phyloP scores from a whole-genome alignment of 2,113 vertebrate genomes.

The Callopanchax toddi region DNA sequence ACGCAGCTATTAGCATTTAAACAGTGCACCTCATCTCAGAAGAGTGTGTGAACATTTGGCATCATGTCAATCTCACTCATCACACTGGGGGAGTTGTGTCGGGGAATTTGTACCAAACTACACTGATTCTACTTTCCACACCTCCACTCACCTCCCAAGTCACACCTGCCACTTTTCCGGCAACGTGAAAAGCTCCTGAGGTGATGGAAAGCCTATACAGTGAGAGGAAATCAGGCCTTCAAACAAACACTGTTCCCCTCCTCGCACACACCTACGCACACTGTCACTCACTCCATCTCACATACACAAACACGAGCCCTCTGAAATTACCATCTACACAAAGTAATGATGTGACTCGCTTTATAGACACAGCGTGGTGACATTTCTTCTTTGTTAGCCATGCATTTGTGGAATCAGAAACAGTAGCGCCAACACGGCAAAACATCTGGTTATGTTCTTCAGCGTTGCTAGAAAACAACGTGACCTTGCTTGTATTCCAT shows the following conservation, averaged over 20 bases:
- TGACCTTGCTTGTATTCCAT: too few species aligned
- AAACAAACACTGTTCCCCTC: conserved; percentile 25
- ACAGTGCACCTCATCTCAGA: conserved; percentile 44
- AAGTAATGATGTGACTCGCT: conserved; percentile 47
- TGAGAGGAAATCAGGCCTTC: conserved; percentile 10
- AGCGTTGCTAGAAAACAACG: conserved; percentile 18
- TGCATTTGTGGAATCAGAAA: conserved; percentile 48
- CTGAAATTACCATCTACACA: conserved; percentile 46
- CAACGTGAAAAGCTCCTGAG: conserved; percentile 19
- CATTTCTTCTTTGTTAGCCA: conserved; percentile 44
- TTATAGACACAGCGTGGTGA: conserved; percentile 39
- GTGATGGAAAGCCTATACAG: conserved; percentile 8
- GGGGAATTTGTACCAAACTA: conserved; percentile 10
- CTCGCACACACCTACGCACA: conserved; percentile 44
- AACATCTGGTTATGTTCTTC: conserved; percentile 38
- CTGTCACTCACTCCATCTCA: conserved; percentile 28
- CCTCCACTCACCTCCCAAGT: conserved; percentile 23
- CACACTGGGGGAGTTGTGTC: conserved; percentile 38
- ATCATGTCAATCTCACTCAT: conserved; percentile 37
- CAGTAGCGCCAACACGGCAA: conserved; percentile 16
- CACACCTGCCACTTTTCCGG: conserved; percentile 28
- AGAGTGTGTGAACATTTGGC: conserved; percentile 33
- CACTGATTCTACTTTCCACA: conserved; percentile 20
- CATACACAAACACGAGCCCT: conserved; percentile 36
- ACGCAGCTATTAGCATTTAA: conserved; percentile 21